Percentiles rank a stretch among this genome's conserved stretches.
phyloP scores from a whole-genome alignment of 1,140 invertebrate species.

The Drosophila eugracilis region DNA sequence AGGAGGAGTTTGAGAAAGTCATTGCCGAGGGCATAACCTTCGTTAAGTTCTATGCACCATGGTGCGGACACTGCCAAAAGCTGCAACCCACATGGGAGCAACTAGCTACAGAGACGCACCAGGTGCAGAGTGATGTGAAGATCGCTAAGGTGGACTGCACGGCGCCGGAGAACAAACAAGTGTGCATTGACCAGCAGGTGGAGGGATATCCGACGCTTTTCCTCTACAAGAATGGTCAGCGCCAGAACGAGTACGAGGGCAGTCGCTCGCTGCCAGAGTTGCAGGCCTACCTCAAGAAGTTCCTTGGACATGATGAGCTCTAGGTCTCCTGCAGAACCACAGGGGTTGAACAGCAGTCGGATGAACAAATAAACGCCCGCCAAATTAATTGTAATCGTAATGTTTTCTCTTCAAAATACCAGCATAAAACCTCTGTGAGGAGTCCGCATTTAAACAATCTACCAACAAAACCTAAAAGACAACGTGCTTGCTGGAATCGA shows the following conservation, averaged over 20 bases:
- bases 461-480: not conserved
- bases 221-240: slow-evolving; percentile 89
- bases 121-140: slow-evolving; percentile 85
- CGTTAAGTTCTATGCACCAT: slow-evolving; percentile 94
- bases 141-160: slow-evolving; percentile 93
- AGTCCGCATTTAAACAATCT: slow-evolving; percentile 32
- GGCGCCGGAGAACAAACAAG: slow-evolving; percentile 86
- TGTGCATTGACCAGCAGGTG: slow-evolving; percentile 90
- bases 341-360: slow-evolving; percentile 21
- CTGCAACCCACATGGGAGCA: slow-evolving; percentile 90
- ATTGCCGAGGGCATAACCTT: slow-evolving; percentile 89
- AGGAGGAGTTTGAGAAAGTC: slow-evolving; percentile 88
- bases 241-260: slow-evolving; percentile 90
- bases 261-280: slow-evolving; percentile 88
- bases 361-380: slow-evolving; percentile 44
- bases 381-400: slow-evolving; percentile 44
- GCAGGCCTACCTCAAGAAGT: slow-evolving; percentile 73
- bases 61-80: slow-evolving; percentile 91
- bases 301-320: slow-evolving; percentile 74
- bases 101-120: slow-evolving; percentile 88
- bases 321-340: slow-evolving; percentile 28
- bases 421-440: slow-evolving; percentile 36
- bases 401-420: slow-evolving; percentile 3
- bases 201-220: slow-evolving; percentile 92
- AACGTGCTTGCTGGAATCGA: slow-evolving; percentile 2